Percentiles rank a stretch among this genome's conserved stretches.
Evolutionary conservation across 2,888 invertebrate species (phyloP).

Genomic region (Autographa pulchrina): DNA sequence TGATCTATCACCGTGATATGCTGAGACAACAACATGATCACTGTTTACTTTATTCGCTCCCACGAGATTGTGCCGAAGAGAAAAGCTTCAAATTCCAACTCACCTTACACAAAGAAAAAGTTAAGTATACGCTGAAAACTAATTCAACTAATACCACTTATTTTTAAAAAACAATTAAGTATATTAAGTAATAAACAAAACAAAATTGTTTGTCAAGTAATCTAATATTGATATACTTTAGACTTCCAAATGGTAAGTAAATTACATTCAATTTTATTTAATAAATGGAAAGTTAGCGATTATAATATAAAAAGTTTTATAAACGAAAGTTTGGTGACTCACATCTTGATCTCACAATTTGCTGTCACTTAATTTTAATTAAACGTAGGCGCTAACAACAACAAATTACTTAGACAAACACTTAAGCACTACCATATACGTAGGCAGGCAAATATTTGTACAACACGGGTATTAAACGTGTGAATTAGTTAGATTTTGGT

Average conservation of each 20-base stretch:
- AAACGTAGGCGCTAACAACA: conserved; percentile 3
- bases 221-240: too few relatives aligned
- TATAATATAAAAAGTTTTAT: too few relatives aligned
- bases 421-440: conserved; percentile 8
- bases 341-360: too few relatives aligned
- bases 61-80: conserved; percentile 66
- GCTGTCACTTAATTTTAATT: not conserved
- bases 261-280: too few relatives aligned
- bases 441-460: conserved; percentile 36
- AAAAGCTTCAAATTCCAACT: conserved; percentile 21
- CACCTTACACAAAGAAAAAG: conserved; percentile 14
- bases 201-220: too few relatives aligned
- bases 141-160: too few relatives aligned
- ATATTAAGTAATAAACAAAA: too few relatives aligned
- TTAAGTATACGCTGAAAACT: not conserved
- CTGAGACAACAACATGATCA: conserved; percentile 67
- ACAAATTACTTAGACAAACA: conserved; percentile 22
- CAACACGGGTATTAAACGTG: conserved; percentile 30
- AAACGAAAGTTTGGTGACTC: too few relatives aligned
- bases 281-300: too few relatives aligned
- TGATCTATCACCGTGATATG: conserved; percentile 74
- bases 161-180: too few relatives aligned
- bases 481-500: not conserved
- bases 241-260: too few relatives aligned
- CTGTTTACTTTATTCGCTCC: conserved; percentile 71